Percentiles rank a stretch among this genome's conserved stretches.
Evolutionary conservation across 2,113 vertebrate species (phyloP).

Genomic region (Tachysurus fulvidraco): DNA sequence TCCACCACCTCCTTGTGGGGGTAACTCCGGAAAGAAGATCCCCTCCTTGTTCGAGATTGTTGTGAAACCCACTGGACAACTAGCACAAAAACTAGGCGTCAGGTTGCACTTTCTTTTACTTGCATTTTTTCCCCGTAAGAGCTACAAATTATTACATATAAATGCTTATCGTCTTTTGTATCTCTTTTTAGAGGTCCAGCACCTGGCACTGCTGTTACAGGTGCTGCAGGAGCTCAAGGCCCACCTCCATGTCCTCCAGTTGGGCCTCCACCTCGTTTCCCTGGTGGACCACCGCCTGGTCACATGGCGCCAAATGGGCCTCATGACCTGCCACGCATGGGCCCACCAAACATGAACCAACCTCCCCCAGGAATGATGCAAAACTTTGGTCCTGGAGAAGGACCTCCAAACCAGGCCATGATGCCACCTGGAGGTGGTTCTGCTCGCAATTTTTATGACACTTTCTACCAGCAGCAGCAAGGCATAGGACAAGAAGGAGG

Average conservation of each 20-base stretch:
- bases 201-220: constrained; percentile 63
- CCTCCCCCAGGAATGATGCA: constrained; percentile 80
- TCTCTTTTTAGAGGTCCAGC: constrained; percentile 64
- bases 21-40: constrained; percentile 82
- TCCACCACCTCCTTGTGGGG: constrained; percentile 74
- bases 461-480: constrained; percentile 85
- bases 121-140: neutral
- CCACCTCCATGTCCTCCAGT: constrained; percentile 59
- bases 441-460: constrained; percentile 82
- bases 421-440: constrained; percentile 76
- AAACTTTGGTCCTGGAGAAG: constrained; percentile 76
- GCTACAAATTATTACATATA: neutral
- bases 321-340: constrained; percentile 78
- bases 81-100: constrained; percentile 90
- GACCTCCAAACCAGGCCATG: constrained; percentile 76
- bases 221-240: constrained; percentile 64
- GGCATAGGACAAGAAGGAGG: constrained; percentile 77
- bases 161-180: neutral
- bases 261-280: constrained; percentile 74
- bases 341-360: constrained; percentile 75
- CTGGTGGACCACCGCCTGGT: constrained; percentile 77
- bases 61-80: constrained; percentile 88
- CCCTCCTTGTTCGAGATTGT: constrained; percentile 94
- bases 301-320: constrained; percentile 63
- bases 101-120: constrained; percentile 68